These are phyloP conservation scores for Cosmopolites sordidus DNA, from an alignment of 2,888 invertebrate genomes.

Conservation along the genomic window DNA sequence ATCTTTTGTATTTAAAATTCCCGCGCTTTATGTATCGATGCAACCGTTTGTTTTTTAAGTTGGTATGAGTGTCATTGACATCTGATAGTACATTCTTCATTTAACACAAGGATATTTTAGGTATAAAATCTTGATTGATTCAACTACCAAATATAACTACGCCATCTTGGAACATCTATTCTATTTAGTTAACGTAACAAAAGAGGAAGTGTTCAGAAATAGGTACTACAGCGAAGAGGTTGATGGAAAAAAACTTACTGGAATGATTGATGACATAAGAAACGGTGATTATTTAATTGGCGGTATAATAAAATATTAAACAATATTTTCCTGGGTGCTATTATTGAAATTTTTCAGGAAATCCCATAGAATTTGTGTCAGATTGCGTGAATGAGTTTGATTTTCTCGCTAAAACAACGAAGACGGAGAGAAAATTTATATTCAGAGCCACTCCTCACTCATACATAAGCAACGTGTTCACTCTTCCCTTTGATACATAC, in stretches of 20 bases:
- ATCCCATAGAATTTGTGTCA: constrained; percentile 43
- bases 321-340: no score
- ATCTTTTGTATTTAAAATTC: no score
- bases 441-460: constrained; percentile 65
- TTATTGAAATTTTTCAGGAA: constrained; percentile 45
- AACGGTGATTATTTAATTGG: constrained; percentile 56
- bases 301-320: constrained; percentile 42
- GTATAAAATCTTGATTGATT: constrained; percentile 35
- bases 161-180: constrained; percentile 54
- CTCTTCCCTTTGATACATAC: constrained; percentile 57
- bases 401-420: constrained; percentile 55
- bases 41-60: no score
- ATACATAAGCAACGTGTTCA: constrained; percentile 62
- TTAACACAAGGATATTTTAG: no score
- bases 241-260: constrained; percentile 49
- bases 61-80: no score
- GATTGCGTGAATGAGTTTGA: constrained; percentile 48
- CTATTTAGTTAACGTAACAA: constrained; percentile 54
- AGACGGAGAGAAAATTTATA: constrained; percentile 56
- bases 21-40: no score
- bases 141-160: constrained; percentile 57
- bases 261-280: constrained; percentile 57
- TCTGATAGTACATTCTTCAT: no score
- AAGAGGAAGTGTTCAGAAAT: constrained; percentile 49
- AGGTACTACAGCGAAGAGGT: constrained; percentile 56